Percentiles rank a stretch among this genome's conserved stretches.
phyloP scores from a whole-genome alignment of 1,140 invertebrate species.

The Glossosoma conforme region DNA sequence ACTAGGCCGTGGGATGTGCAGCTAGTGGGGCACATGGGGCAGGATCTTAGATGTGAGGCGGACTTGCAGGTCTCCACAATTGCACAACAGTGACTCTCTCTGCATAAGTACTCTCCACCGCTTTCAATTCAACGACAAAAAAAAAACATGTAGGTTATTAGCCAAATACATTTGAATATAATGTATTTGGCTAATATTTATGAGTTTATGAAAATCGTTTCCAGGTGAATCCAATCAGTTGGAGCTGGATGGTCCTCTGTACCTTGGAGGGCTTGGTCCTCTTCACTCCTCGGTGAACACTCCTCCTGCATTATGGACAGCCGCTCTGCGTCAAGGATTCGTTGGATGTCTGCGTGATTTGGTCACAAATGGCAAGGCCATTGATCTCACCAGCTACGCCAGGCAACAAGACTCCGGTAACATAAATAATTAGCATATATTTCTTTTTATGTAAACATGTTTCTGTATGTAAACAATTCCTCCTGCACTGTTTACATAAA shows the following conservation, averaged over 20 bases:
- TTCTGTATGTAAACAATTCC: not conserved
- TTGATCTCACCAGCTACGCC: conserved; percentile 87
- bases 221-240: conserved; percentile 79
- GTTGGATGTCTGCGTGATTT: conserved; percentile 94
- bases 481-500: no score
- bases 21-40: no score
- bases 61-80: no score
- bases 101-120: no score
- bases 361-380: conserved; percentile 83
- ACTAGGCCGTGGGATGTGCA: no score
- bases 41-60: no score
- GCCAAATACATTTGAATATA: no score
- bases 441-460: not conserved
- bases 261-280: conserved; percentile 80
- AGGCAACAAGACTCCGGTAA: conserved; percentile 85
- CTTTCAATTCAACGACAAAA: no score
- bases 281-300: conserved; percentile 67
- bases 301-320: conserved; percentile 88
- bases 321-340: conserved; percentile 81
- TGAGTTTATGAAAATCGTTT: conserved; percentile 28
- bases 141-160: no score
- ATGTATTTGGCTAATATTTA: no score
- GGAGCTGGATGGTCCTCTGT: conserved; percentile 84
- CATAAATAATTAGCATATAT: not conserved
- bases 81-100: no score